Conservation (phyloP, 1,140 invertebrate species). For the Acarapis woodi region DNA sequence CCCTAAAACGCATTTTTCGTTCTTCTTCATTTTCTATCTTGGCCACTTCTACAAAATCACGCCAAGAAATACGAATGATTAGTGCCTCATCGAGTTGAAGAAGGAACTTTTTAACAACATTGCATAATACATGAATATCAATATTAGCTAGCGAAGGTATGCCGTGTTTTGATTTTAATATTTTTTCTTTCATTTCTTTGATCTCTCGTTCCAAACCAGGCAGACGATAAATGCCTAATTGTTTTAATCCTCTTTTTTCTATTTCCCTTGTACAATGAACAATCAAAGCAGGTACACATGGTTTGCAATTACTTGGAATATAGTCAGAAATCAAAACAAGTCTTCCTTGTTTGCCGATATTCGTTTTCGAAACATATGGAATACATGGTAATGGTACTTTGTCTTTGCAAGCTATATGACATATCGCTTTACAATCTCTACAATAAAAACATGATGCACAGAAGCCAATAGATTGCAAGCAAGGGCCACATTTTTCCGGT, state of each 20-base stretch:
- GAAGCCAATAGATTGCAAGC: neutral
- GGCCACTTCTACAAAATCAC: constrained; percentile 39
- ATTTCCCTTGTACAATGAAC: constrained; percentile 83
- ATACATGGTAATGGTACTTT: neutral
- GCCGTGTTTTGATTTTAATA: constrained; percentile 28
- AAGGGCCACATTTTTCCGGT: neutral
- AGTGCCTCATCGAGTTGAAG: constrained; percentile 50
- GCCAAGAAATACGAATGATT: constrained; percentile 37
- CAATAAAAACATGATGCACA: neutral
- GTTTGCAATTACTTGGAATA: constrained; percentile 33
- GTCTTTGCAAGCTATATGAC: neutral
- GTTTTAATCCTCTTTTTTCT: constrained; percentile 44
- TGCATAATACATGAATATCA: constrained; percentile 50
- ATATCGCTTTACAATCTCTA: neutral
- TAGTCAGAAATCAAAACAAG: constrained; percentile 35
- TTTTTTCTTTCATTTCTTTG: constrained; percentile 50
- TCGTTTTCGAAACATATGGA: neutral
- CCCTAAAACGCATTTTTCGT: constrained; percentile 23
- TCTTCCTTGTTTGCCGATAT: neutral
- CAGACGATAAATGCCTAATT: constrained; percentile 67
- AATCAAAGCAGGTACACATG: constrained; percentile 70
- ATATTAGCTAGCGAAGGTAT: constrained; percentile 29
- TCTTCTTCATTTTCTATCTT: constrained; percentile 19
- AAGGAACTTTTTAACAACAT: constrained; percentile 59
- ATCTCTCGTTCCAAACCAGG: constrained; percentile 54